Evolutionary conservation across 2,113 vertebrate genomes (phyloP).

Genomic region (Ivindomyrus marchei): DNA sequence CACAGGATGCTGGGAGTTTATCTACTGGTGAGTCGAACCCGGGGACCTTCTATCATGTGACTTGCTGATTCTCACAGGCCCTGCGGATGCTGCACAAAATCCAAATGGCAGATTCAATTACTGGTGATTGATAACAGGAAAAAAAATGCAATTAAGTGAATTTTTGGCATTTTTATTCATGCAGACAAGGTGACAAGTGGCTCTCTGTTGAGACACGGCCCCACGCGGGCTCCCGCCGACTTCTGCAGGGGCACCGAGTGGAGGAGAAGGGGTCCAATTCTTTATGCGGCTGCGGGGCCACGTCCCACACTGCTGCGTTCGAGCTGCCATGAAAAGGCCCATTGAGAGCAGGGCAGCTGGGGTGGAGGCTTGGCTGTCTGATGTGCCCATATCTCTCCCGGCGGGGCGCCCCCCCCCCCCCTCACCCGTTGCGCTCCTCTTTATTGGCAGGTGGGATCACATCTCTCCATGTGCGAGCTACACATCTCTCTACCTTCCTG

Average conservation of each 20-base stretch:
- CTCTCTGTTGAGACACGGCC: neutral
- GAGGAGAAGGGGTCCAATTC: constrained; percentile 26
- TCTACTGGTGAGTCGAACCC: neutral
- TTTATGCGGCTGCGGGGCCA: constrained; percentile 36
- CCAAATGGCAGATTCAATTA: neutral
- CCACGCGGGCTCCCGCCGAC: neutral
- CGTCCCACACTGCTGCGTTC: constrained; percentile 48
- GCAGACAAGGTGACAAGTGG: neutral
- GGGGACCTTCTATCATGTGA: neutral
- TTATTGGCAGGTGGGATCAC: constrained; percentile 40
- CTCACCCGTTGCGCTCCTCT: constrained; percentile 34
- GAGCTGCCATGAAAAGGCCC: constrained; percentile 52
- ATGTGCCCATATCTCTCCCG: constrained; percentile 32
- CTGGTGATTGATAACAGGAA: neutral
- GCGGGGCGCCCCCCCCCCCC: neutral
- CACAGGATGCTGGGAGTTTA: neutral
- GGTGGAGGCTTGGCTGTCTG: constrained; percentile 34
- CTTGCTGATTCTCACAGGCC: neutral
- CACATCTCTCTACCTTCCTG: neutral
- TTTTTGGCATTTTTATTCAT: constrained; percentile 1
- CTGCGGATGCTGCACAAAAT: neutral
- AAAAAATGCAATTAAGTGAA: neutral
- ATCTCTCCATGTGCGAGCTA: neutral
- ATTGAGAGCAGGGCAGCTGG: constrained; percentile 57
- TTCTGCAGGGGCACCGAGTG: neutral